These are phyloP conservation scores for Pangasianodon gigas DNA, from an alignment of 2,113 vertebrate species.

Conservation along the genomic window DNA sequence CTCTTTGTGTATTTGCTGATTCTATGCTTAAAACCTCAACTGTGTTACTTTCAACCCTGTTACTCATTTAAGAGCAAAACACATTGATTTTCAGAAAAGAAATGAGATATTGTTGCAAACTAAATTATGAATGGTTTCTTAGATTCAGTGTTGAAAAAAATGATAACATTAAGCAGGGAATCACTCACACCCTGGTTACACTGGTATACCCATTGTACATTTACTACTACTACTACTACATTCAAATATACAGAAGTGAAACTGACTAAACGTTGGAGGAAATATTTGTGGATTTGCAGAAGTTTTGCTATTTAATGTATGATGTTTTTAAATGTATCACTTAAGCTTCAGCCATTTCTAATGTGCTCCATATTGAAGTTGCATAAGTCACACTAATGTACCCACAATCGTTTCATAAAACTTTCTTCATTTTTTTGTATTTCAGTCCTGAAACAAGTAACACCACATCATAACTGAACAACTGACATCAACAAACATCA, in stretches of 20 bases:
- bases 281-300: background rate
- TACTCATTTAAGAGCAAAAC: background rate
- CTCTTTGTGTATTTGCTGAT: conserved; percentile 8
- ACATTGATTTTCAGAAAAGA: background rate
- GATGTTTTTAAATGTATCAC: background rate
- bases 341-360: background rate
- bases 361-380: background rate
- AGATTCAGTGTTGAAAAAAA: background rate
- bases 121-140: background rate
- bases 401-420: background rate
- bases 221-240: background rate
- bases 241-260: background rate
- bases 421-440: background rate
- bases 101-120: background rate
- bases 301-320: background rate
- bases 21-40: background rate
- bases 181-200: background rate
- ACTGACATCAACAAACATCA: background rate
- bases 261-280: background rate
- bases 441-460: background rate
- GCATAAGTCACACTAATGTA: background rate
- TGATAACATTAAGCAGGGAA: background rate
- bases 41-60: background rate
- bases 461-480: background rate
- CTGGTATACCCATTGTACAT: background rate